Base-by-base conservation (phyloP, 2,797 vertebrate genomes). In the Ambastaia sidthimunki region DNA sequence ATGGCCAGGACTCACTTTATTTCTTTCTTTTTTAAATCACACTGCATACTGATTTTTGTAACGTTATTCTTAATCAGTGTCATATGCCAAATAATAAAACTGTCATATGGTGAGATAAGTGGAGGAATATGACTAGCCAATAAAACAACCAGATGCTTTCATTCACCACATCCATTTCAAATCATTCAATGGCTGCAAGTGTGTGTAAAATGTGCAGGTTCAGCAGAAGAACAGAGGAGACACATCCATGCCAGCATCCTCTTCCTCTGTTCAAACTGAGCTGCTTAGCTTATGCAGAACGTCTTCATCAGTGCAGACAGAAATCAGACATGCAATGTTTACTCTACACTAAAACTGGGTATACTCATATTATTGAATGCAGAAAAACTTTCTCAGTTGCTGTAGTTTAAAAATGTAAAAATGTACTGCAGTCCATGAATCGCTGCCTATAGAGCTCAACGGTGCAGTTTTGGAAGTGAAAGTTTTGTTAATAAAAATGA, bases 161-260 rank as follows among this genome's bases (percentile, higher is more conserved):
- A 60, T 21, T 55, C 16, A 67, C 12, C 67, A 23, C 60, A 34
- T 74, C 47, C 19, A 63, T 69, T 74, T 69, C 44, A 37, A 50
- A 60, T 21, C 13, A 25, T 44, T 71, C 31, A 59, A 34, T 41
- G n/a, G 54, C 34, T 76, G 60, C 0, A 12, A 54, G 19, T n/a
- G 23, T 57, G n/a, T 66, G 7, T 5, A 37, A 59, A 65, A 65
- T 71, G 59, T 44, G 55, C 59, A 55, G 7, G 18, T 37, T 81
- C 48, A 70, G 79, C 71, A 62, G 31, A 63, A 78, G 5, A 59
- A 19, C 55, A 74, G 47, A 52, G 50, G 63, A 76, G 34, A 44
- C 63, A 28, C 74, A 55, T 68, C 34, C 44, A 23, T 3, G 63
- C 21, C 74, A 76, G 52, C 21, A 59, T 57, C 63, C 34, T 67